Evolutionary conservation across 2,888 invertebrate genomes (phyloP).

Genomic region (Agrochola litura): DNA sequence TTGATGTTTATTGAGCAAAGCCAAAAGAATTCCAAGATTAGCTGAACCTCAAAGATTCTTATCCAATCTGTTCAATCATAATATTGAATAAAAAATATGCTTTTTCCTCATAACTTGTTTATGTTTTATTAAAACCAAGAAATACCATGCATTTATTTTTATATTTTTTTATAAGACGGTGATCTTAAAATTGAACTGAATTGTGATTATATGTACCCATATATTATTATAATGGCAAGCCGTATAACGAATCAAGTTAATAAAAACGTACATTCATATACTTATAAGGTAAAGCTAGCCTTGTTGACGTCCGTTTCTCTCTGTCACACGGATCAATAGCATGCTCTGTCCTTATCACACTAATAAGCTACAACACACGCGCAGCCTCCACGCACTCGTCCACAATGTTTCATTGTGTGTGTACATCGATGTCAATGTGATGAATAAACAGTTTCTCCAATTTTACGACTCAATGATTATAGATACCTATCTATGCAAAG

Average conservation of each 20-base stretch:
- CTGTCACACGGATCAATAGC: slow-evolving; percentile 77
- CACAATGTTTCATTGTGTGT: slow-evolving; percentile 70
- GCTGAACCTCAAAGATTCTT: slow-evolving; percentile 6
- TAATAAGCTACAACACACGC: slow-evolving; percentile 84
- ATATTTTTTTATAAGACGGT: slow-evolving; percentile 65
- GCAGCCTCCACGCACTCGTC: slow-evolving; percentile 71
- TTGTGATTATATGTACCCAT: slow-evolving; percentile 83
- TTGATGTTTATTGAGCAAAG: slow-evolving; percentile 5
- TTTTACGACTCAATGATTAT: slow-evolving; percentile 89
- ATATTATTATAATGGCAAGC: slow-evolving; percentile 87
- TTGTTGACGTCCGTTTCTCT: slow-evolving; percentile 84
- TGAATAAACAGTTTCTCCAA: slow-evolving; percentile 90
- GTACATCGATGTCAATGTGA: slow-evolving; percentile 83
- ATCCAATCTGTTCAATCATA: slow-evolving; percentile 12
- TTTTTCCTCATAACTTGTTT: slow-evolving; percentile 47
- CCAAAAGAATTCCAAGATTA: slow-evolving; percentile 8
- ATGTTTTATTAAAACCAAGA: slow-evolving; percentile 50
- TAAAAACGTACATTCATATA: slow-evolving; percentile 89
- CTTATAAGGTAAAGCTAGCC: slow-evolving; percentile 88
- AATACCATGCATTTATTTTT: slow-evolving; percentile 61
- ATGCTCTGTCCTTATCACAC: slow-evolving; percentile 83
- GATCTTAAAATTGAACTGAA: slow-evolving; percentile 79
- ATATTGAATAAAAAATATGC: slow-evolving; percentile 29
- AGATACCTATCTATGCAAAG: slow-evolving; percentile 88
- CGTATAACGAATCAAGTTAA: slow-evolving; percentile 88